These are phyloP conservation scores for Sebastes nivosus DNA, from an alignment of 2,797 vertebrate genomes.

Conservation along the genomic window DNA sequence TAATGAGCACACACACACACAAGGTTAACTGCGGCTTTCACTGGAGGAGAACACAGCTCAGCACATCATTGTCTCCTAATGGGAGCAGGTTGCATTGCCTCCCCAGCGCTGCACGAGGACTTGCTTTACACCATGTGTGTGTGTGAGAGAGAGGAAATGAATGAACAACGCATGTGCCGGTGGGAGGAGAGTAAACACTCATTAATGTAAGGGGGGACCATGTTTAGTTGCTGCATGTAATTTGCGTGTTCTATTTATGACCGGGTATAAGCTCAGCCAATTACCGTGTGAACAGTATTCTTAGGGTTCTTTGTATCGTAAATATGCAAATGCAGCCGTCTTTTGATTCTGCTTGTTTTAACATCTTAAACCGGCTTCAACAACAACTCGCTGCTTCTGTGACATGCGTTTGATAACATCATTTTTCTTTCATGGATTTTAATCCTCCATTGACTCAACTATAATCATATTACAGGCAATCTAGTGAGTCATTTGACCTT, in stretches of 20 bases:
- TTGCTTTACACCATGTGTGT: not conserved
- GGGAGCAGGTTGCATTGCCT: constrained; percentile 59
- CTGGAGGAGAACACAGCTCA: constrained; percentile 55
- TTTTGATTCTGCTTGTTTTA: constrained; percentile 62
- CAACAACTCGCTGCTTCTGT: constrained; percentile 43
- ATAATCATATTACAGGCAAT: constrained; percentile 74
- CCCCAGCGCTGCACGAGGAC: constrained; percentile 19
- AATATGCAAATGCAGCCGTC: constrained; percentile 63
- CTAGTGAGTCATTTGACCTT: constrained; percentile 79
- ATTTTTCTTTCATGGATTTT: constrained; percentile 66
- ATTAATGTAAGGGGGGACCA: constrained; percentile 54
- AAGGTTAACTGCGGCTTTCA: constrained; percentile 64
- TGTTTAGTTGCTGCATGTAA: constrained; percentile 58
- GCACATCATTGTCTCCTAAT: constrained; percentile 72
- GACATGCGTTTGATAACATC: constrained; percentile 62
- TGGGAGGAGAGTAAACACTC: constrained; percentile 41
- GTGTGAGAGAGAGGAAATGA: constrained; percentile 24
- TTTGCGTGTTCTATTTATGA: constrained; percentile 67
- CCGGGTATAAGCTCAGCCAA: constrained; percentile 52
- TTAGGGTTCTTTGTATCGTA: constrained; percentile 46
- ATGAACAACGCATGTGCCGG: constrained; percentile 35
- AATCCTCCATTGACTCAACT: constrained; percentile 70
- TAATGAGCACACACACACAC: constrained; percentile 65
- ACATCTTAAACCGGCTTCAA: constrained; percentile 60
- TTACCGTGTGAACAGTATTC: constrained; percentile 56